These are phyloP conservation scores for Actinopyga echinites DNA, from an alignment of 53 echinoderm and acorn worm genomes.

Conservation along the genomic window DNA sequence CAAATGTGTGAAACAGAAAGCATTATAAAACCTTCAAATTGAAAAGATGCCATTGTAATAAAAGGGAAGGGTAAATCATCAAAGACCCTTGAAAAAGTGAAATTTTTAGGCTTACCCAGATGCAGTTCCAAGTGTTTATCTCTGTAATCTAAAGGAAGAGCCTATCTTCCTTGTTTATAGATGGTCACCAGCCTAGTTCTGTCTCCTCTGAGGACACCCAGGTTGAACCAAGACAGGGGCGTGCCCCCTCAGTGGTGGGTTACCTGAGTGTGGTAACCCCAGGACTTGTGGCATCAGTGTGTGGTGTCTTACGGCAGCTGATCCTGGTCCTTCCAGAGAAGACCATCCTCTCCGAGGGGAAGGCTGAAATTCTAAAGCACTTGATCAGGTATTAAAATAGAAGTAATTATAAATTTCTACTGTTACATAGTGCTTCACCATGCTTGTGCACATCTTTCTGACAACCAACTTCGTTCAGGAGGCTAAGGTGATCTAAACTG, in stretches of 20 bases:
- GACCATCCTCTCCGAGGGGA: slow-evolving; percentile 42
- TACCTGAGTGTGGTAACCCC: slow-evolving; percentile 89
- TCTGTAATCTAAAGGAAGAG: too few species aligned
- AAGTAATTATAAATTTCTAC: background rate
- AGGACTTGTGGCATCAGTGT: slow-evolving; percentile 68
- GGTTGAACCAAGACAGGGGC: background rate
- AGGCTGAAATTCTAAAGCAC: slow-evolving; percentile 55
- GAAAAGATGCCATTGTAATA: too few species aligned
- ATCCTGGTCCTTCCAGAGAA: slow-evolving; percentile 62
- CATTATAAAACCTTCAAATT: too few species aligned
- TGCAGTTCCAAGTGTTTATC: too few species aligned
- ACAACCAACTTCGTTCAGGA: too few species aligned
- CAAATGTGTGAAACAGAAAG: too few species aligned
- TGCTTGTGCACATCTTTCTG: too few species aligned
- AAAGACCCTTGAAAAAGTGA: too few species aligned
- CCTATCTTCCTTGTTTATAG: background rate
- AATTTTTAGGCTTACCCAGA: too few species aligned
- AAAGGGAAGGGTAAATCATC: too few species aligned
- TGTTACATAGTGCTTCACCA: too few species aligned
- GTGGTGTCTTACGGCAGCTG: slow-evolving; percentile 68
- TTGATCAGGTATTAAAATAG: slow-evolving; percentile 59
- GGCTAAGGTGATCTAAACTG: too few species aligned
- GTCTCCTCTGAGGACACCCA: slow-evolving; percentile 12
- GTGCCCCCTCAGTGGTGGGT: slow-evolving; percentile 4
- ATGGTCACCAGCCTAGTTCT: background rate